A percentile compares a stretch with the other conserved stretches of the same genome.
Evolutionary conservation across 2,113 vertebrate species (phyloP).

Genomic region (Leptodactylus fuscus): DNA sequence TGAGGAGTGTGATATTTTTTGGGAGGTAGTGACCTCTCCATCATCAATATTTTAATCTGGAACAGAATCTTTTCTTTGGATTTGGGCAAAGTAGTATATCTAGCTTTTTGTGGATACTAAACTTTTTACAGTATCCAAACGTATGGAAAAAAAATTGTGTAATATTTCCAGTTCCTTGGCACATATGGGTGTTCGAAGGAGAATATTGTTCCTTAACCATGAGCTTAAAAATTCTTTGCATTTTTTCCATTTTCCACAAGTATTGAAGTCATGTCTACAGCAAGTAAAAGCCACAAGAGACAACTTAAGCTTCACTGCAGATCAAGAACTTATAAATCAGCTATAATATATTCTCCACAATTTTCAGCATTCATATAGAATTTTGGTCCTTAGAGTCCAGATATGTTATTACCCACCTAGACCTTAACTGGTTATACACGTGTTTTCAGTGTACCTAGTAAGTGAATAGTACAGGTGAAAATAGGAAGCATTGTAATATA

Average conservation of each 20-base stretch:
- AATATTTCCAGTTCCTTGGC: neutral
- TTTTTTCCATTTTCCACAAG: slow-evolving; percentile 5
- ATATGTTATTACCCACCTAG: neutral
- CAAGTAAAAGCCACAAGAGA: neutral
- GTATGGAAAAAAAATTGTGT: no score
- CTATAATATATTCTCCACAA: neutral
- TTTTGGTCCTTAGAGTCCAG: neutral
- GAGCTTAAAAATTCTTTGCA: neutral
- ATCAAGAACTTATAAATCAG: neutral
- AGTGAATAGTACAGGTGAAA: no score
- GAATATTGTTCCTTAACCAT: neutral
- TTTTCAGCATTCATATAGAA: neutral
- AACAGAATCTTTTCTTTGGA: no score
- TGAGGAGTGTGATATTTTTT: neutral
- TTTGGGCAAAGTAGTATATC: no score
- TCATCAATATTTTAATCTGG: neutral
- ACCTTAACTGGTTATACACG: neutral
- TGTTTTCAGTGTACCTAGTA: no score
- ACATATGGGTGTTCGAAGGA: neutral
- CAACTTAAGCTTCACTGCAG: neutral
- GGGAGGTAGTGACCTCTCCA: neutral
- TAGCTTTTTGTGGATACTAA: no score
- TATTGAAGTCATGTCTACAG: neutral
- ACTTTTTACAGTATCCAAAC: no score
- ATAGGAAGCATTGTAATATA: no score